phyloP scores from a whole-genome alignment of 2,888 invertebrate genomes.

The Dryocosmus kuriphilus region DNA sequence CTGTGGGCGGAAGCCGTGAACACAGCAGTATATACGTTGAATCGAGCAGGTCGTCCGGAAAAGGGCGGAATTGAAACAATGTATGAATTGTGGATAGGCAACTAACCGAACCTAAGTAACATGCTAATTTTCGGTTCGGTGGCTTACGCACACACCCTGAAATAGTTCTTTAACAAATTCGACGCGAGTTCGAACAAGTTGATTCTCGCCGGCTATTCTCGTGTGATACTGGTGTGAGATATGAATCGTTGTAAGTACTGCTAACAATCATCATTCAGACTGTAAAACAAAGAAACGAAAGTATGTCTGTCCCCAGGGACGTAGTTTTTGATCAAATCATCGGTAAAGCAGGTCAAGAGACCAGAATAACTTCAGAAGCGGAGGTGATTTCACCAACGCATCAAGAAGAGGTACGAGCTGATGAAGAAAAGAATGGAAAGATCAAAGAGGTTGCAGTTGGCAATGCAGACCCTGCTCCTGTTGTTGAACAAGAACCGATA shows the following conservation, averaged over 20 bases:
- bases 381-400: too few species aligned
- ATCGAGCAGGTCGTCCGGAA: not conserved
- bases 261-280: too few species aligned
- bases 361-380: too few species aligned
- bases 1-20: slow-evolving; percentile 57
- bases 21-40: slow-evolving; percentile 45
- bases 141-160: slow-evolving; percentile 53
- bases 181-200: slow-evolving; percentile 57
- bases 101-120: slow-evolving; percentile 52
- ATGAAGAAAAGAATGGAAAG: too few species aligned
- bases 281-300: too few species aligned
- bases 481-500: too few species aligned
- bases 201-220: slow-evolving; percentile 57
- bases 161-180: slow-evolving; percentile 54
- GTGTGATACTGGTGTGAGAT: too few species aligned
- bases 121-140: slow-evolving; percentile 53
- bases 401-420: too few species aligned
- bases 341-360: too few species aligned
- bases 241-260: slow-evolving; percentile 47
- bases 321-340: slow-evolving; percentile 43
- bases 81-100: slow-evolving; percentile 57
- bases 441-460: too few species aligned
- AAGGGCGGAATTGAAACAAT: slow-evolving; percentile 43
- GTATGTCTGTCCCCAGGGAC: slow-evolving; percentile 47
- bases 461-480: too few species aligned